phyloP scores from a whole-genome alignment of 2,888 invertebrate species.

The Chaitophorus viminalis region DNA sequence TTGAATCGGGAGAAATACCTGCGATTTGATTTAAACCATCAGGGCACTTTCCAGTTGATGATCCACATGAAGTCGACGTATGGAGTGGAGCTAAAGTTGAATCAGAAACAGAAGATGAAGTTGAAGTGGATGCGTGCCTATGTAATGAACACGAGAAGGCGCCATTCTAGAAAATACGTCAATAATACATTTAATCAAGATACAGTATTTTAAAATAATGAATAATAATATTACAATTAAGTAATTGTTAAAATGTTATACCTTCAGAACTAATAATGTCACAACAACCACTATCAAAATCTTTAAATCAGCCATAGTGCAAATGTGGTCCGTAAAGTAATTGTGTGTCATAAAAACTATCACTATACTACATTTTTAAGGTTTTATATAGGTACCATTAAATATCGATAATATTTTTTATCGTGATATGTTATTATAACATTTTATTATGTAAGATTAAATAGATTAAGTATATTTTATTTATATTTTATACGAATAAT shows the following conservation, averaged over 20 bases:
- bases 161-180: neutral
- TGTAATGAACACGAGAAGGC: neutral
- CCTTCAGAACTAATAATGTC: neutral
- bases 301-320: neutral
- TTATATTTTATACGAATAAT: neutral
- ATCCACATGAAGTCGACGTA: neutral
- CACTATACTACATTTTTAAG: neutral
- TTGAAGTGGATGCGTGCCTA: neutral
- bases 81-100: neutral
- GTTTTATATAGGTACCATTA: neutral
- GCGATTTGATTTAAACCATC: neutral
- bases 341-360: neutral
- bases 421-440: neutral
- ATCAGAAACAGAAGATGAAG: neutral
- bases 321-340: too few species aligned
- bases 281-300: neutral
- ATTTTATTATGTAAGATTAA: neutral
- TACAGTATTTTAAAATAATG: too few species aligned
- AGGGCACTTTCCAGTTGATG: neutral
- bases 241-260: neutral
- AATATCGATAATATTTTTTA: neutral
- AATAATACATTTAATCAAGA: neutral
- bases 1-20: neutral
- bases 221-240: too few species aligned
- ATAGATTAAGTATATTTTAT: neutral